phyloP scores from a whole-genome alignment of 2,113 vertebrate species.

The Pogona vitticeps region DNA sequence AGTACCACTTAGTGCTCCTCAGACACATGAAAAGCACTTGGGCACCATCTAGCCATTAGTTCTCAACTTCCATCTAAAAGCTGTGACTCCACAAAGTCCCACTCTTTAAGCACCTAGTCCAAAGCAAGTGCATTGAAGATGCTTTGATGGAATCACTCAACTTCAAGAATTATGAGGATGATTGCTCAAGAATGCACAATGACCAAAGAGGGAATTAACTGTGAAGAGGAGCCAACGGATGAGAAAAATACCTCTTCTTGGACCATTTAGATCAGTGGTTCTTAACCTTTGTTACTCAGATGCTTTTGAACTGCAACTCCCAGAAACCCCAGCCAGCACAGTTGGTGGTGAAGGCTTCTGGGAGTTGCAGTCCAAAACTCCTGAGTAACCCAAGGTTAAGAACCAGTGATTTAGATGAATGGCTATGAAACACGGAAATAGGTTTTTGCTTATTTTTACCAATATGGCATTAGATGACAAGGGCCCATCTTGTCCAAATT shows the following conservation, averaged over 20 bases:
- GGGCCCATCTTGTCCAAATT: neutral
- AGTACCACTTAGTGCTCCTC: neutral
- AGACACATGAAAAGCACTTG: neutral
- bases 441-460: neutral
- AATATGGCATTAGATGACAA: neutral
- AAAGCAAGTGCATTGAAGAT: neutral
- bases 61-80: neutral
- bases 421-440: neutral
- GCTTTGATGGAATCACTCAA: neutral
- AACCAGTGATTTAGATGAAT: too few relatives aligned
- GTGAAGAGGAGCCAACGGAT: neutral
- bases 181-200: neutral
- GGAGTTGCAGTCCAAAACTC: too few relatives aligned
- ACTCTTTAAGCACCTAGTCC: neutral
- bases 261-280: too few relatives aligned
- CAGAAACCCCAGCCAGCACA: too few relatives aligned
- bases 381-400: too few relatives aligned
- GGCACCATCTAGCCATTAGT: neutral
- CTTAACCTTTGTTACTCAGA: too few relatives aligned
- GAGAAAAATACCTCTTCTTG: neutral
- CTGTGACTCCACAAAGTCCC: neutral
- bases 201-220: neutral
- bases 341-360: too few relatives aligned
- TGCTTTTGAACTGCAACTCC: too few relatives aligned
- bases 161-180: neutral